Evolutionary conservation across 2,797 vertebrate species (phyloP).

Genomic region (Sphenopsis melanotis): DNA sequence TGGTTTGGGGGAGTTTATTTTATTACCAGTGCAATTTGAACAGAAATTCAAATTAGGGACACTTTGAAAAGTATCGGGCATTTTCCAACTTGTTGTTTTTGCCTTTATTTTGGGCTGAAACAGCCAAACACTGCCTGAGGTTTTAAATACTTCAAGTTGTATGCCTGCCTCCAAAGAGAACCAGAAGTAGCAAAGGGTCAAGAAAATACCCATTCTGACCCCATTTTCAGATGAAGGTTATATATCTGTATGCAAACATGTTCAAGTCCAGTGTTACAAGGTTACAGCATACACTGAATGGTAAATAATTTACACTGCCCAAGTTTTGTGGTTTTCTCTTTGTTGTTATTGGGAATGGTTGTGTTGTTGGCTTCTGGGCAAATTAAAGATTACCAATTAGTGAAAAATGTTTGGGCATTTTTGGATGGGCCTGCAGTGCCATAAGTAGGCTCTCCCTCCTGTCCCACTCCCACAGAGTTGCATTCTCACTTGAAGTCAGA

Average conservation of each 20-base stretch:
- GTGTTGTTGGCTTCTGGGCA: background rate
- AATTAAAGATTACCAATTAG: background rate
- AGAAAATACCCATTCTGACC: background rate
- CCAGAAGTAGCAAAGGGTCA: background rate
- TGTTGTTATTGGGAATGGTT: background rate
- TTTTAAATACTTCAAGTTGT: background rate
- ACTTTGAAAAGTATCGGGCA: background rate
- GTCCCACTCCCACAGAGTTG: background rate
- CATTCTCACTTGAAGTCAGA: background rate
- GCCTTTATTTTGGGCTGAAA: background rate
- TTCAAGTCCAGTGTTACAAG: background rate
- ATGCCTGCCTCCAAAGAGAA: background rate
- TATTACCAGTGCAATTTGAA: background rate
- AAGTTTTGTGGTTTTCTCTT: background rate
- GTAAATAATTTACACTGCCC: background rate
- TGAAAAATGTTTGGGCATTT: background rate
- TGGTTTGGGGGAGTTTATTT: background rate
- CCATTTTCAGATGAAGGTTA: background rate
- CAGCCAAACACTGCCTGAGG: background rate
- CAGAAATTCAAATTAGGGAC: background rate
- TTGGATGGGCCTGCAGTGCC: background rate
- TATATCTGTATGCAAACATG: accelerated
- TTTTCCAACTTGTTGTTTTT: background rate
- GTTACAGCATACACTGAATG: background rate
- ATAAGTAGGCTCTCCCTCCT: background rate